These are phyloP conservation scores for Machaerirhynchus nigripectus DNA, from an alignment of 2,113 vertebrate species.

Conservation along the genomic window DNA sequence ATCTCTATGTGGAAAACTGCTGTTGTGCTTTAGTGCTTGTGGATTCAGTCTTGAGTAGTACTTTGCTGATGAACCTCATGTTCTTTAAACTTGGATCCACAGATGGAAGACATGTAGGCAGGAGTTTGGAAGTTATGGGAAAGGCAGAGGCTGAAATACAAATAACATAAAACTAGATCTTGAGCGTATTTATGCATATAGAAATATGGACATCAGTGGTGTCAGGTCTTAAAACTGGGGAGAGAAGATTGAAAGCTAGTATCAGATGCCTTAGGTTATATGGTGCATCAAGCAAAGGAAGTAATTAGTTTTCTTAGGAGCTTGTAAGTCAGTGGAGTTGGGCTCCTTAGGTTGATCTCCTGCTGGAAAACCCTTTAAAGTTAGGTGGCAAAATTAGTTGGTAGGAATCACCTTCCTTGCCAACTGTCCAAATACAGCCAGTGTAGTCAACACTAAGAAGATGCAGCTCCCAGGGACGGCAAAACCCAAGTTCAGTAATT, in stretches of 20 bases:
- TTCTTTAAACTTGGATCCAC: not conserved
- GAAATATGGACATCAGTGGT: not conserved
- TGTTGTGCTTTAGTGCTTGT: conserved; percentile 5
- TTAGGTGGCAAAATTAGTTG: not conserved
- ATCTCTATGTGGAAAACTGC: not conserved
- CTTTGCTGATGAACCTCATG: not conserved
- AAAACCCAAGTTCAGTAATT: not conserved
- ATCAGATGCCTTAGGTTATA: not conserved
- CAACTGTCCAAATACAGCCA: not conserved
- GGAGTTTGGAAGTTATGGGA: not conserved
- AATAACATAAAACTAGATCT: not conserved
- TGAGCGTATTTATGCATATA: not conserved
- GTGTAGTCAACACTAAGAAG: not conserved
- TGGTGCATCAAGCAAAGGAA: not conserved
- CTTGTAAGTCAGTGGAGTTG: not conserved
- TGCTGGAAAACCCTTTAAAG: not conserved
- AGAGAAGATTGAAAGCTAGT: not conserved
- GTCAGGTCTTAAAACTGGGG: not conserved
- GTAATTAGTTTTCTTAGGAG: not conserved
- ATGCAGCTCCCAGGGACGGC: not conserved
- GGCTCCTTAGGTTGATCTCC: not conserved
- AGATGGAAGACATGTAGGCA: not conserved
- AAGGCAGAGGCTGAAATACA: not conserved
- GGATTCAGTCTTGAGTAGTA: not conserved
- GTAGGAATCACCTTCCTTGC: not conserved